These are phyloP conservation scores for Danaus melanippus DNA, from an alignment of 1,140 invertebrate genomes.

Conservation along the genomic window DNA sequence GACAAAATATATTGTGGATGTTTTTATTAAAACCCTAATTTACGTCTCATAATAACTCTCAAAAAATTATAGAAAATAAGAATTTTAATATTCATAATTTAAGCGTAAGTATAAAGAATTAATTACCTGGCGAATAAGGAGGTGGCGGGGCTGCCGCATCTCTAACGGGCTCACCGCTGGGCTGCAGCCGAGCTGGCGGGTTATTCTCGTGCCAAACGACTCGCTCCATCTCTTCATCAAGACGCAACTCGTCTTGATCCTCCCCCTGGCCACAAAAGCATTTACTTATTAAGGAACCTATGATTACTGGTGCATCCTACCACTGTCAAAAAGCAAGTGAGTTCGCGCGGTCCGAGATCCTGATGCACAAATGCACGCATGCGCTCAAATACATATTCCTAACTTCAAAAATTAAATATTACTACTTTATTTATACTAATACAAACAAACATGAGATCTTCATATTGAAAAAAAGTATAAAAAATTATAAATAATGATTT, in stretches of 20 bases:
- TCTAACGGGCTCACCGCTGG: conserved; percentile 26
- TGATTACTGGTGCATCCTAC: conserved; percentile 11
- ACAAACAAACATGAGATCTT: too few relatives aligned
- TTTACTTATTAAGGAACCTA: neutral
- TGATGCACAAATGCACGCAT: conserved; percentile 9
- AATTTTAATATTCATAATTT: too few relatives aligned
- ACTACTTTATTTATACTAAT: too few relatives aligned
- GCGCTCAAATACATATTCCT: conserved; percentile 2
- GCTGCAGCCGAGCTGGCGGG: conserved; percentile 25
- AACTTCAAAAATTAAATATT: neutral
- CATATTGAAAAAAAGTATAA: too few relatives aligned
- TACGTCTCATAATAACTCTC: too few relatives aligned
- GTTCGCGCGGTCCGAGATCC: conserved; percentile 5
- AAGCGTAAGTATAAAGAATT: too few relatives aligned
- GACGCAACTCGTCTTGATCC: conserved; percentile 42
- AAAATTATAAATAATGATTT: too few relatives aligned
- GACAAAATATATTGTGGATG: too few relatives aligned
- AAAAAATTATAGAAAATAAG: too few relatives aligned
- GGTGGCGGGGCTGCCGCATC: conserved; percentile 42
- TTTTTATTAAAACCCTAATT: too few relatives aligned
- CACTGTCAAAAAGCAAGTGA: conserved; percentile 13
- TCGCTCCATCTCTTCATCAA: conserved; percentile 62
- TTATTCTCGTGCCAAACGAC: conserved; percentile 47
- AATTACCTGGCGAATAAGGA: conserved; percentile 26
- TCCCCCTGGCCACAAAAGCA: conserved; percentile 26